Evolutionary conservation across 2,888 invertebrate species (phyloP), one percentile per base, ranked within the genome.

Genomic region (Odiellus spinosus): DNA sequence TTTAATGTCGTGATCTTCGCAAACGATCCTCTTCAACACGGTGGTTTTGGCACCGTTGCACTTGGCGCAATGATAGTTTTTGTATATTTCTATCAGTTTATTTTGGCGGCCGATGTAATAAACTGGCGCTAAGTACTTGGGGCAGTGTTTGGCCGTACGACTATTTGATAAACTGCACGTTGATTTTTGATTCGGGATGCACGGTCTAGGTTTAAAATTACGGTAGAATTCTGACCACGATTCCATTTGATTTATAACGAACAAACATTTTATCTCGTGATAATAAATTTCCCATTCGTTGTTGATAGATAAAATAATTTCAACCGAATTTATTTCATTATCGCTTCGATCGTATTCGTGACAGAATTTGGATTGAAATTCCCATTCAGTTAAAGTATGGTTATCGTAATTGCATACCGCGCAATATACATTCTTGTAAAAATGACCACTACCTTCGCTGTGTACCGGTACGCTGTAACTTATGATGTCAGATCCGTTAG

Each of bases 361-460:
- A n/a, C 44, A 44, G 34, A 38, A 39, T 14, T 48, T 50, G 18
- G 35, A 33, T 10, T 46, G 3, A 12, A 36, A 19, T 4, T 42
- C 40, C 3, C 35, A 35, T 46, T 46, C 47, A 14, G 43, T 44
- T 10, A 34, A 39, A 6, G 45, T 3, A 26, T 26, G 15, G 0
- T 6, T 34, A 32, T 49, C 50, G 8, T 32, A 11, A 19, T 52
- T 52, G 20, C 52, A 52, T n/a, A 50, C 15, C 14, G 52, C 52
- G 42, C 52, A 52, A 21, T 41, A 52, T n/a, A 52, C 35, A 34
- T 52, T 52, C 33, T 48, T 44, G 32, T 50, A 52, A 15, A 50
- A 45, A 4, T 33, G 32, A 3, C 21, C 20, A 2, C 38, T 41
- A 5, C 8, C 10, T 14, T 40, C 39, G 17, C 46, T 44, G 5